These are phyloP conservation scores for Folsomia candida DNA, from an alignment of 2,888 invertebrate species.

Conservation along the genomic window DNA sequence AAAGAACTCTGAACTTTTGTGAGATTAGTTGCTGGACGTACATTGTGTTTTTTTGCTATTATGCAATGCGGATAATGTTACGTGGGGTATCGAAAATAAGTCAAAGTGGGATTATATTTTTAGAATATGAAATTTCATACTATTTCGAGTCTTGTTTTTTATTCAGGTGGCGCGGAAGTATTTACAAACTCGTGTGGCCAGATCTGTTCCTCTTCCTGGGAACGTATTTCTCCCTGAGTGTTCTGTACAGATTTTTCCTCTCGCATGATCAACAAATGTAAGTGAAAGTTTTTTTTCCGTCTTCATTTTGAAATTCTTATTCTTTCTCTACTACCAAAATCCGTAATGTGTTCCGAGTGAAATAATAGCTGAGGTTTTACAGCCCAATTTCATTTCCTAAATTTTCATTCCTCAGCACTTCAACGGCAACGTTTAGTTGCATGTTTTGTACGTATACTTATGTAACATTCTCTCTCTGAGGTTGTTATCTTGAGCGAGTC, in stretches of 20 bases:
- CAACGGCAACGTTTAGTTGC: background rate
- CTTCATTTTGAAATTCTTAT: background rate
- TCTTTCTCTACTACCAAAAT: background rate
- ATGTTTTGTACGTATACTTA: background rate
- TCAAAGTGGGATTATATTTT: too few relatives aligned
- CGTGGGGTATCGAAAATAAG: too few relatives aligned
- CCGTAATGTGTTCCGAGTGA: background rate
- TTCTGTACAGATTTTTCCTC: slow-evolving; percentile 71
- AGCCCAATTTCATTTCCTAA: background rate
- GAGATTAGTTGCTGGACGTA: too few relatives aligned
- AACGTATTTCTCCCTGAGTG: slow-evolving; percentile 74
- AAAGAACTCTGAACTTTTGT: too few relatives aligned
- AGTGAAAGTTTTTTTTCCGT: slow-evolving; percentile 49
- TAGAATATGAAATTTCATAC: too few relatives aligned
- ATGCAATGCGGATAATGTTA: too few relatives aligned
- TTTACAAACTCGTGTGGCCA: slow-evolving; percentile 90
- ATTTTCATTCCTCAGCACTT: background rate
- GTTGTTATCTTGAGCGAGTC: background rate
- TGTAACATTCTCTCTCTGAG: background rate
- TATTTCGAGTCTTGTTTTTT: too few relatives aligned
- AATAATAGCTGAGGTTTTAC: background rate
- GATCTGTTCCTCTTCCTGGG: slow-evolving; percentile 77
- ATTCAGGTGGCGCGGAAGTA: slow-evolving; percentile 86
- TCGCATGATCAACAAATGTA: slow-evolving; percentile 69
- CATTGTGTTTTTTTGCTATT: too few relatives aligned